Evolutionary conservation across 2,888 invertebrate species (phyloP), one percentile per base, ranked within the genome.

Genomic region (Lymantria dispar): DNA sequence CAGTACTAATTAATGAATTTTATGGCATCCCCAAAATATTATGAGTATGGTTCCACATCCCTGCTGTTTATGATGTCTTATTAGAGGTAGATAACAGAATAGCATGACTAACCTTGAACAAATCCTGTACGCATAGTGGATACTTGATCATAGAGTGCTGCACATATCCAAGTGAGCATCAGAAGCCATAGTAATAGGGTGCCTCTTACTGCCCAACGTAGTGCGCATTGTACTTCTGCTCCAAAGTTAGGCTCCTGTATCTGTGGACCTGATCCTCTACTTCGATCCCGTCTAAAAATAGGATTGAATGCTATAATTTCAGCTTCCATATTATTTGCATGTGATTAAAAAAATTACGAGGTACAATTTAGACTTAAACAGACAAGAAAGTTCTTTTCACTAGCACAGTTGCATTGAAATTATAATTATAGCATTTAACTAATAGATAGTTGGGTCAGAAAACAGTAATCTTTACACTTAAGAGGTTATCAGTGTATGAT

Each of bases 81-180:
- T n/a, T n/a, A n/a, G n/a, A n/a, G 22, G 2, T 22, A 22, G 5
- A 22, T 5, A 3, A 22, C 22, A 22, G 5, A 22, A 22, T 22
- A 22, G 22, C 5, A 22, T 22, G 22, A 52, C 80, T 64, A 56
- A 90, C 90, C 87, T 75, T 79, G 83, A 50, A 63, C 69, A 38
- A 91, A 73, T 58, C 87, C 83, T 40, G 78, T 61, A 30, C 74
- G 67, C 83, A 91, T 87, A 1, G 77, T 76, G 5, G 88, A 78
- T 3, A 91, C 80, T 62, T 90, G 90, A 59, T 89, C 89, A 60
- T 90, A 90, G 11, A 92, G 75, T 0, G 89, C 79, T 1, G 90
- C 91, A 74, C 91, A 90, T 47, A 90, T 83, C 90, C 91, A 91
- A 0, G 92, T 92, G 2, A 92, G 75, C 81, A 91, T 87, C 7